Conservation (phyloP, 2,797 vertebrate genomes). For the Spinus olivaceus region DNA sequence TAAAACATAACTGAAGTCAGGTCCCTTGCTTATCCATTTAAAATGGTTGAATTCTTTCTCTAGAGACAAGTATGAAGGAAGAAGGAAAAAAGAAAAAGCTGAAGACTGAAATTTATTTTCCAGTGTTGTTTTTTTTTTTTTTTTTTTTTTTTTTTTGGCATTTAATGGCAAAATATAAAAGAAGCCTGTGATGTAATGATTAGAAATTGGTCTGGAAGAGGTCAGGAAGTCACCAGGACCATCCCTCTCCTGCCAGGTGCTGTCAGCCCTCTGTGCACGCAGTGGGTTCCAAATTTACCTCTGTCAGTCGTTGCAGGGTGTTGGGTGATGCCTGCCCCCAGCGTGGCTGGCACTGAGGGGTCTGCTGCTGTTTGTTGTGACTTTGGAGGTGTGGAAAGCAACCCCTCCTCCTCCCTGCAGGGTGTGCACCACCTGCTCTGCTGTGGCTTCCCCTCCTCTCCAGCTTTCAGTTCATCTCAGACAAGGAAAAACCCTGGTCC, state of each 20-base stretch:
- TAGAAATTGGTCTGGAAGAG: neutral
- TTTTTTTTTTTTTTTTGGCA: neutral
- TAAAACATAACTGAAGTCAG: neutral
- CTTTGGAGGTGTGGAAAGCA: rapidly evolving
- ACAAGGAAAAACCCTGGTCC: neutral
- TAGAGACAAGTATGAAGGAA: neutral
- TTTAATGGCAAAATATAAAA: neutral
- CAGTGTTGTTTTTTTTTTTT: no score
- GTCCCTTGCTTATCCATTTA: neutral
- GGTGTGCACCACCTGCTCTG: neutral
- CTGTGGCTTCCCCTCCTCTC: neutral
- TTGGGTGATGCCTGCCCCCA: neutral
- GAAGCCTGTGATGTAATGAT: neutral
- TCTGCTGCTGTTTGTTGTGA: neutral
- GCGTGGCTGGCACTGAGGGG: neutral
- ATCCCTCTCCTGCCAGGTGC: neutral
- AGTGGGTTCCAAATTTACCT: neutral
- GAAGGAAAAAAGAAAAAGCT: neutral
- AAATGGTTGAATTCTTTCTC: neutral
- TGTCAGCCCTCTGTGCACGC: neutral
- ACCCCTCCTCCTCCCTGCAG: neutral
- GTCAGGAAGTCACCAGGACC: neutral
- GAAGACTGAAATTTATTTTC: neutral
- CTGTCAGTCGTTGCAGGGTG: neutral
- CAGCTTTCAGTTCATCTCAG: neutral